These are phyloP conservation scores for Ctenomys sociabilis DNA, from an alignment of 2,113 vertebrate genomes.

Conservation along the genomic window DNA sequence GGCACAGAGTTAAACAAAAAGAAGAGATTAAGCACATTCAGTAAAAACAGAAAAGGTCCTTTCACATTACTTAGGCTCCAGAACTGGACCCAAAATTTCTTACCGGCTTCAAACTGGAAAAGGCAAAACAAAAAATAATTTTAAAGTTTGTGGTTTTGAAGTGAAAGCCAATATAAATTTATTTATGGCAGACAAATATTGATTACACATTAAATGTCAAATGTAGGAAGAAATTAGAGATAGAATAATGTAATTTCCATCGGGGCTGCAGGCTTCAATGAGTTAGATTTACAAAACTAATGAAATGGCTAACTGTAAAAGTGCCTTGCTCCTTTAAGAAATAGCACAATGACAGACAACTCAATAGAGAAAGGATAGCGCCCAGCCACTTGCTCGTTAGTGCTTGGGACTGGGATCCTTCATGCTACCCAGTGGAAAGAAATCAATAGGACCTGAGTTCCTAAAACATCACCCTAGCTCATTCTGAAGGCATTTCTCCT, in stretches of 20 bases:
- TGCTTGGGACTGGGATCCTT: neutral
- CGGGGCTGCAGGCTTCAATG: neutral
- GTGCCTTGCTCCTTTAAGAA: constrained; percentile 13
- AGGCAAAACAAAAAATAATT: neutral
- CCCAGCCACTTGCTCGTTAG: neutral
- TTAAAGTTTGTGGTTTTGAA: neutral
- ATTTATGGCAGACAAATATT: constrained; percentile 2
- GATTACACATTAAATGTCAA: constrained; percentile 19
- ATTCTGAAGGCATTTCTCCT: neutral
- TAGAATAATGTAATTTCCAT: neutral
- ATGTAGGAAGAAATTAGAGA: neutral
- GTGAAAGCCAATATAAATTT: neutral
- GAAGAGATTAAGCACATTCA: neutral
- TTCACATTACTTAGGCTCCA: constrained; percentile 16
- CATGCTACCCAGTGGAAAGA: neutral
- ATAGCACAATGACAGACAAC: neutral
- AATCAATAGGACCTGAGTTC: neutral
- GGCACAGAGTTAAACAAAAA: neutral
- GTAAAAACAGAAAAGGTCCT: constrained; percentile 45
- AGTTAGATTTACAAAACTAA: constrained; percentile 26
- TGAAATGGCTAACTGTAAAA: constrained; percentile 8
- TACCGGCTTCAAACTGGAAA: neutral
- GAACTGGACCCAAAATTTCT: neutral
- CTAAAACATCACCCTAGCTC: neutral
- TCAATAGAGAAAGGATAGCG: neutral